Base-by-base conservation (phyloP, 23 tunicate species). In the Diplosoma virens region DNA sequence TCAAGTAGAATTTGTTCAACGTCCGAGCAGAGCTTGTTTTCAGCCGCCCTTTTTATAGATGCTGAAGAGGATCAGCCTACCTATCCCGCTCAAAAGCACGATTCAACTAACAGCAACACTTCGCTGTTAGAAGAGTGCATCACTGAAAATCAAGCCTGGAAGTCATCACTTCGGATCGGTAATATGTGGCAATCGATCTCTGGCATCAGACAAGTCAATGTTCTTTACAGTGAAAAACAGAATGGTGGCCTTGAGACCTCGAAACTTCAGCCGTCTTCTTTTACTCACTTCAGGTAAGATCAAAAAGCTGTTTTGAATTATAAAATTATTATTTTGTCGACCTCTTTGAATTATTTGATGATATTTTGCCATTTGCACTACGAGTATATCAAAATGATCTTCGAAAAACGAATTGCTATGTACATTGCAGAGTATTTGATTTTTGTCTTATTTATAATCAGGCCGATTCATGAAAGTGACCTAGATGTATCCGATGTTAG, bases 131-230 rank as follows among this genome's bases (percentile, higher is more conserved):
- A 46, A 1, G 95, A 88, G 41, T 74, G 84, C 30, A 71, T 89
- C 22, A 83, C 88, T 3, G 86, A 79, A 28, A 90, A 90, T 67
- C 81, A 90, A 23, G 90, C 86, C 24, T 84, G 97, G 97, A 90
- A 84, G 41, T 85, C 97, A 53, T 79, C 90, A 30, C 79, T 84
- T 26, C 69, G 89, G 1, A 90, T 90, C 67, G 89, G 86, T 14
- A 90, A 84, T 46, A 75, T 84, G 58, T 90, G 97, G 97, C 90
- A 84, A 33, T 20, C 80, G 25, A 84, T 90, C 3, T 80, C 97
- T 0, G 90, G 97, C 26, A 90, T 90, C 14, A 63, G 97, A 25
- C 86, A 85, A 28, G 97, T 90, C 1, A 80, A 90, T 58, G 84
- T 90, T 22, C 55, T 90, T 24, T 90, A 90, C 86, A 90, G 90